Evolutionary conservation across 1,140 invertebrate species (phyloP), one percentile per base, ranked within the genome.

Genomic region (Drosophila ironensis): DNA sequence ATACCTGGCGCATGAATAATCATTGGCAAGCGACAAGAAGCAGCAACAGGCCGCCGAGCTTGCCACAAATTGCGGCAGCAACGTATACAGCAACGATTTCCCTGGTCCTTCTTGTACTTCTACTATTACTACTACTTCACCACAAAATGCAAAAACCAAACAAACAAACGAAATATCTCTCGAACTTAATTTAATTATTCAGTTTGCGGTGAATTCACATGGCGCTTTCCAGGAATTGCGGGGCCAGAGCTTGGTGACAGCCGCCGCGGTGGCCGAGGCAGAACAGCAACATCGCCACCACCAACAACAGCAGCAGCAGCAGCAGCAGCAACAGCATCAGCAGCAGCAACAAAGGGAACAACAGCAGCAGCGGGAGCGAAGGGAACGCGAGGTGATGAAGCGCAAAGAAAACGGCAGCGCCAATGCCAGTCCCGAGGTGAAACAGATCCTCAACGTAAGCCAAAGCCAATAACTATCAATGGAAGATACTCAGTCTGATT

Each of bases 341-440:
- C 64, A 61, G 0, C 69, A 75, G 0, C 72, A 90, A 53, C 91
- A 90, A 42, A 70, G 90, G 54, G 91, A 91, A 25, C 89, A 90
- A 41, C 86, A 90, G 12, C 87, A 89, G 38, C 69, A 89, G 91
- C 93, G 89, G 91, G 95, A 82, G 82, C 92, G 53, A 92, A 94
- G 77, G 91, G 94, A 88, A 91, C 94, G 76, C 93, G 96, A 81
- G 57, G 76, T 90, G 72, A 91, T 91, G 60, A 90, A 90, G 51
- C 88, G 96, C 71, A 97, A 98, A 90, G 98, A 97, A 88, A 96
- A 97, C 91, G 96, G 97, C 91, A 98, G 97, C 92, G 97, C 97
- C 14, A 95, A 98, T 66, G 97, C 97, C 33, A 98, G 97, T 51
- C 95, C 96, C 8, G 97, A 98, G 91, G 98, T 99, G 70, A 99